phyloP scores from a whole-genome alignment of 2,797 vertebrate genomes.

The Carapus acus region DNA sequence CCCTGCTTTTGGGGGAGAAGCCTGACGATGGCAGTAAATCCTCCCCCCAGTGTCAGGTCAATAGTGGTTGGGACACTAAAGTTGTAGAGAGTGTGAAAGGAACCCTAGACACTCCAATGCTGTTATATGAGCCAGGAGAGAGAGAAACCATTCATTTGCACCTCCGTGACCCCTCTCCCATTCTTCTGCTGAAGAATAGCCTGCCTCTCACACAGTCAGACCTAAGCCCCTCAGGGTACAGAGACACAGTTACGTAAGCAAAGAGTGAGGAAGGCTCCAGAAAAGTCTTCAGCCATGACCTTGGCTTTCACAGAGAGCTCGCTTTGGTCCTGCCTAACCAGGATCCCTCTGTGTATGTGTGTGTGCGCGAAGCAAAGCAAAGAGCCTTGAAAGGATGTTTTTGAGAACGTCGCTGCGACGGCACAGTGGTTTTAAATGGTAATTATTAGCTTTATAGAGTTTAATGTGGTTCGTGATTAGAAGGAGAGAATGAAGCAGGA shows the following conservation, averaged over 20 bases:
- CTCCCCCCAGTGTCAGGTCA: conserved; percentile 33
- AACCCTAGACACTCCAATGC: conserved; percentile 41
- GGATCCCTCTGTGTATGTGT: conserved; percentile 4
- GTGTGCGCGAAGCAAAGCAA: too few relatives aligned
- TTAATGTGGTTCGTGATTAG: too few relatives aligned
- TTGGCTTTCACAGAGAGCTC: conserved; percentile 47
- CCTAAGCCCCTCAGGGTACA: conserved; percentile 43
- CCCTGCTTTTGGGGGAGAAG: neutral
- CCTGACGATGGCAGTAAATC: conserved; percentile 31
- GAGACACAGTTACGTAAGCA: conserved; percentile 49
- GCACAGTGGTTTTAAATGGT: neutral
- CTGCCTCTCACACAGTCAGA: conserved; percentile 48
- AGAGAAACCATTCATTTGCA: conserved; percentile 55
- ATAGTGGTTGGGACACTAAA: conserved; percentile 40
- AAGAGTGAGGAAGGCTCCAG: conserved; percentile 51
- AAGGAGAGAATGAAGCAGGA: conserved; percentile 8
- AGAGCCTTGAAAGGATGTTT: neutral
- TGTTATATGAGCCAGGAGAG: conserved; percentile 48
- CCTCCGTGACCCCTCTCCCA: conserved; percentile 54
- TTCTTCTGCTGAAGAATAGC: conserved; percentile 59
- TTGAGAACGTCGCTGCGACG: neutral
- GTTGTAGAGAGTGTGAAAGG: conserved; percentile 45
- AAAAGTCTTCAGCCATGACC: conserved; percentile 59
- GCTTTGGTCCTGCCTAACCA: conserved; percentile 19
- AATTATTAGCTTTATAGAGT: too few relatives aligned